A percentile compares a stretch with the other conserved stretches of the same genome.
Evolutionary conservation across 2,888 invertebrate genomes (phyloP).

Genomic region (Pelosia muscerda): DNA sequence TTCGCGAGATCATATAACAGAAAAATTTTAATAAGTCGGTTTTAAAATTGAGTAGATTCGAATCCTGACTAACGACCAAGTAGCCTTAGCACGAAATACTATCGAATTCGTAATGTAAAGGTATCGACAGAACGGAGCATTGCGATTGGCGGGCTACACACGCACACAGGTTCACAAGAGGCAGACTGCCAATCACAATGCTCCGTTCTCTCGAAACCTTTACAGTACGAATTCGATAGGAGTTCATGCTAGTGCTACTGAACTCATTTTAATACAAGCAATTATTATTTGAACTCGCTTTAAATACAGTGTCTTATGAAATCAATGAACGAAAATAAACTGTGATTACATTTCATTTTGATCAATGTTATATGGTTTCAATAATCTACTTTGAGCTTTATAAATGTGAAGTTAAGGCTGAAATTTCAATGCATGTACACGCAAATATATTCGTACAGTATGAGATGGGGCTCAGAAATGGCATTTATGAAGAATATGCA

Average conservation of each 20-base stretch:
- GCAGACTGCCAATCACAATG: too few relatives aligned
- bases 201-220: too few relatives aligned
- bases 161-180: too few relatives aligned
- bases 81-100: too few relatives aligned
- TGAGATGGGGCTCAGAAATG: conserved; percentile 16
- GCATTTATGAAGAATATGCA: conserved; percentile 24
- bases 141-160: too few relatives aligned
- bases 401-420: conserved; percentile 29
- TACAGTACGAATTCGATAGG: too few relatives aligned
- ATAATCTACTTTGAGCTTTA: conserved; percentile 26
- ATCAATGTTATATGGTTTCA: conserved; percentile 21
- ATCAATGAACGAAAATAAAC: background rate
- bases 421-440: conserved; percentile 33
- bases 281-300: conserved; percentile 3
- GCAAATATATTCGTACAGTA: conserved; percentile 25
- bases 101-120: too few relatives aligned
- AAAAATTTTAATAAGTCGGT: too few relatives aligned
- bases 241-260: too few relatives aligned
- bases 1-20: conserved; percentile 26
- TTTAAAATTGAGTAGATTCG: too few relatives aligned
- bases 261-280: background rate
- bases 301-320: background rate
- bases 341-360: conserved; percentile 16
- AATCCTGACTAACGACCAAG: too few relatives aligned
- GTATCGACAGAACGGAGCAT: too few relatives aligned